These are phyloP conservation scores for Rhinoraja longicauda DNA, from an alignment of 2,797 vertebrate species.

Conservation along the genomic window DNA sequence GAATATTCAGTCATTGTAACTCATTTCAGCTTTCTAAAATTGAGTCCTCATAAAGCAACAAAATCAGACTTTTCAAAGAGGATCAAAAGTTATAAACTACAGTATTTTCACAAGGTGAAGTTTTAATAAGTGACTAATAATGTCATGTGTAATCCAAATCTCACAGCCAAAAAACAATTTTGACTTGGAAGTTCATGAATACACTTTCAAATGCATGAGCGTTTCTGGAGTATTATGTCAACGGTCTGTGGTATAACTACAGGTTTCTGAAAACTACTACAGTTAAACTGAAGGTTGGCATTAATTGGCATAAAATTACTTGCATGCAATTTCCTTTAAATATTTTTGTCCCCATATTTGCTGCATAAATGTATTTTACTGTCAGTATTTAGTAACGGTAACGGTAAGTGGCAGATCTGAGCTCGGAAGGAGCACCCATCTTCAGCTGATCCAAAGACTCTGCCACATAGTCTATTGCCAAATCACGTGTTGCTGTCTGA, in stretches of 20 bases:
- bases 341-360: not conserved
- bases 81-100: not conserved
- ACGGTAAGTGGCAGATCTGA: not conserved
- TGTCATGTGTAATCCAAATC: not conserved
- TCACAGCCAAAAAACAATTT: slow-evolving; percentile 1
- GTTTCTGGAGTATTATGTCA: not conserved
- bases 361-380: not conserved
- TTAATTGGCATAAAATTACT: not conserved
- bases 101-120: not conserved
- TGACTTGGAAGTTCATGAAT: not conserved
- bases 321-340: not conserved
- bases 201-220: not conserved
- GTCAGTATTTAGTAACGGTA: not conserved
- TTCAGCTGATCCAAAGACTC: not conserved
- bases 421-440: not conserved
- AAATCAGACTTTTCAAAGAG: not conserved
- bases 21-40: too few relatives aligned
- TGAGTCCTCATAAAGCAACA: not conserved
- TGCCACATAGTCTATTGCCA: not conserved
- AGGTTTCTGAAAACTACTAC: not conserved
- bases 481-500: not conserved
- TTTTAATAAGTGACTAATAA: not conserved
- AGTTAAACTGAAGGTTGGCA: not conserved
- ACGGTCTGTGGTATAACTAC: not conserved
- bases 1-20: not conserved